Evolutionary conservation across 2,113 vertebrate genomes (phyloP).

Genomic region (Calonectris borealis): DNA sequence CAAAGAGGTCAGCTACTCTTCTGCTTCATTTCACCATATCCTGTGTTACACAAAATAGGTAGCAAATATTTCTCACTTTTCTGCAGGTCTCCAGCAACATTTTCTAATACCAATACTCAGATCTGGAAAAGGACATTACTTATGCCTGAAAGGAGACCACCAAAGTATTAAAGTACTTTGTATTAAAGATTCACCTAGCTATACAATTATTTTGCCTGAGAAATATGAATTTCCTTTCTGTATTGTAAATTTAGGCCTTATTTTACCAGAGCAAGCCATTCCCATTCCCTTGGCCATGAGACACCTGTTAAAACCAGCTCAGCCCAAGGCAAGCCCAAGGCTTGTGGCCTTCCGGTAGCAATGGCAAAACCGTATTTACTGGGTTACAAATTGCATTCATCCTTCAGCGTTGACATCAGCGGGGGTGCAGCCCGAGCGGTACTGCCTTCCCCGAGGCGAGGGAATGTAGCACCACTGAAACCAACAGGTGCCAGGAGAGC

Average conservation of each 20-base stretch:
- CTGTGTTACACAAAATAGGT: neutral
- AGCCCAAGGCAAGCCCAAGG: neutral
- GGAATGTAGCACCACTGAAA: neutral
- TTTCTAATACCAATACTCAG: neutral
- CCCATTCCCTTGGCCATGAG: neutral
- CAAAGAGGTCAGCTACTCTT: slow-evolving; percentile 13
- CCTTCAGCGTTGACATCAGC: neutral
- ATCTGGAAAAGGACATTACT: neutral
- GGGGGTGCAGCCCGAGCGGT: neutral
- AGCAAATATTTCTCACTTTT: slow-evolving; percentile 29
- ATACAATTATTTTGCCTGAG: neutral
- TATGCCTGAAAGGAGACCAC: neutral
- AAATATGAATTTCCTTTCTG: neutral
- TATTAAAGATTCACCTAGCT: neutral
- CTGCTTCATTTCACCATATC: neutral
- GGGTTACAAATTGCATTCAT: neutral
- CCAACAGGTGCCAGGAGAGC: neutral
- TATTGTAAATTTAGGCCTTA: neutral
- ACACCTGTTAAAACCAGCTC: neutral
- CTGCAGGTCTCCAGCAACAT: neutral
- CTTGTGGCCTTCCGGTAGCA: neutral
- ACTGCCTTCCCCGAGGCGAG: neutral
- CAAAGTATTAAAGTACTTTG: neutral
- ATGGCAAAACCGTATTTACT: neutral
- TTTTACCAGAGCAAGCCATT: neutral